Evolutionary conservation across 1,140 invertebrate species (phyloP), one percentile per base, ranked within the genome.

Genomic region (Ladona fulva): DNA sequence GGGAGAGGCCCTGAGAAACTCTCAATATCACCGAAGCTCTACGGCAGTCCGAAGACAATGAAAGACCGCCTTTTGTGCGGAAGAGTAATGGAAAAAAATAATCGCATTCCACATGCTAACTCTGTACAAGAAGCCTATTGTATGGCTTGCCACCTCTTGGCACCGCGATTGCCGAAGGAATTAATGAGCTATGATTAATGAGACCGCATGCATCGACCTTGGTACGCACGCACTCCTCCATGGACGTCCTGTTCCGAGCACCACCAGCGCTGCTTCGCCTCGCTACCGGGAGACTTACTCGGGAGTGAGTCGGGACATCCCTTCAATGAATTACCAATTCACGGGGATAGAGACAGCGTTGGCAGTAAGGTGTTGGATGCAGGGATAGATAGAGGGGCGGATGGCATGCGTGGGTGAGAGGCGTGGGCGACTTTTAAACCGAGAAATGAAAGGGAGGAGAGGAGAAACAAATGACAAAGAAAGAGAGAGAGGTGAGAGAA

Each of bases 171-270:
- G 29, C 29, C 29, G 29, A 37, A 37, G 29, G 29, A 66, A 22
- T 22, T 66, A 66, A 66, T 66, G 52, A 66, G 52, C 52, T 66
- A 66, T 66, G 52, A 66, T 66, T 66, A 66, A 66, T 66, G 52
- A 66, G 52, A 66, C 52, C 52, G 52, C 52, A 66, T 66, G 52
- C 52, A 16, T 19, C 52, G 52, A 22, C n/a, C 52, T 16, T 66
- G 16, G 14, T 66, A 12, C 3, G 52, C n/a, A 12, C 52, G 44
- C 44, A 52, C 44, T 10, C 44, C 10, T 52, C 10, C 44, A 52
- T 11, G 52, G 14, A 66, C 52, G 29, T 37, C 8, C 29, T n/a
- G n/a, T n/a, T n/a, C n/a, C n/a, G n/a, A n/a, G n/a, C n/a, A n/a
- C n/a, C n/a, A n/a, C n/a, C n/a, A n/a, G n/a, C n/a, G n/a, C n/a